These are phyloP conservation scores for Oreortyx pictus DNA, from an alignment of 2,797 vertebrate genomes.

Conservation along the genomic window DNA sequence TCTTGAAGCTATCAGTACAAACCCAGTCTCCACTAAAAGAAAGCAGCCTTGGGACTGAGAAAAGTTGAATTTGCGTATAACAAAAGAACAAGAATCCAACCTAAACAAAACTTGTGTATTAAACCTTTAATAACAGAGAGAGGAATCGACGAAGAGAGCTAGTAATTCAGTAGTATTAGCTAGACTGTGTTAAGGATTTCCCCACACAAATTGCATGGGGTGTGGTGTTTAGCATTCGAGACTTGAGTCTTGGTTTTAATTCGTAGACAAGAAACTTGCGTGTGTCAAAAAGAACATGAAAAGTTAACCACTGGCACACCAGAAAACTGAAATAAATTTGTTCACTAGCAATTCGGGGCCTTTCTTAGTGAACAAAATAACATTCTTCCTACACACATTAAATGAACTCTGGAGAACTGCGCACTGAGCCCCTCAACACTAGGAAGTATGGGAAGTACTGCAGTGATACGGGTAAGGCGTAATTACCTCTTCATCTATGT, in stretches of 20 bases:
- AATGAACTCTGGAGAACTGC: not conserved
- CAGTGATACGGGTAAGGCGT: not conserved
- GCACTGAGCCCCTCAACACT: fast-evolving
- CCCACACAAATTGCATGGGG: too few species aligned
- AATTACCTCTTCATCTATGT: not conserved
- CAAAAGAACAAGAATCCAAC: not conserved
- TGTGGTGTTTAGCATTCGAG: not conserved
- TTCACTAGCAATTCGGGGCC: not conserved
- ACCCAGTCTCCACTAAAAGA: not conserved
- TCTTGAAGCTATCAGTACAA: not conserved
- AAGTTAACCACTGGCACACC: not conserved
- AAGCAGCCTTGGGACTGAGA: too few species aligned
- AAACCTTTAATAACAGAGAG: not conserved
- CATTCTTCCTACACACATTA: not conserved
- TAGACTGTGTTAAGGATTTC: not conserved
- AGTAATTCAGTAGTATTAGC: not conserved
- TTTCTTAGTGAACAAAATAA: not conserved
- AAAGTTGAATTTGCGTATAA: not conserved
- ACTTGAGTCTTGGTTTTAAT: not conserved
- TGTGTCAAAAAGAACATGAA: not conserved
- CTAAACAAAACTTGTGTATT: not conserved
- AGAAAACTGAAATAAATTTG: not conserved
- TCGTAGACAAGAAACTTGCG: not conserved
- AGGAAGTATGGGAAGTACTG: not conserved
- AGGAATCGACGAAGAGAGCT: not conserved